Conservation (phyloP, 2,113 vertebrate species). For the Caranx melampygus region DNA sequence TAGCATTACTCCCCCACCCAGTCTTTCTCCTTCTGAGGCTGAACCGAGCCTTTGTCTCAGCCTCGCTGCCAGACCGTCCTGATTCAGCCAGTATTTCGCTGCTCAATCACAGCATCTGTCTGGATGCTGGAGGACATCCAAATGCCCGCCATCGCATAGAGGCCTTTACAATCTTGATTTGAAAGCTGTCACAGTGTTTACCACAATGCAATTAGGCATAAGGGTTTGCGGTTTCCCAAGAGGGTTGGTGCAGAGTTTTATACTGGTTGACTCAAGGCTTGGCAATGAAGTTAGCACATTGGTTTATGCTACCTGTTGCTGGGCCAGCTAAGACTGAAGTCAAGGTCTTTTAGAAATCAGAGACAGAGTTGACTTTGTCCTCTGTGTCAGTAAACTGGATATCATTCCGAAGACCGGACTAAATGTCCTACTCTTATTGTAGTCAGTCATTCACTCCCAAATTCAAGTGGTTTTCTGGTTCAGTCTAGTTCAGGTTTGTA, state of each 20-base stretch:
- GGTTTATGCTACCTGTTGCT: not conserved
- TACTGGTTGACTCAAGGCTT: not conserved
- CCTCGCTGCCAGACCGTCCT: slow-evolving; percentile 33
- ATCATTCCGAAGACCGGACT: not conserved
- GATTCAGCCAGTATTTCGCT: slow-evolving; percentile 51
- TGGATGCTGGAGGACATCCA: slow-evolving; percentile 65
- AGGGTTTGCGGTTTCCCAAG: slow-evolving; percentile 16
- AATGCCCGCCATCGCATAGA: slow-evolving; percentile 30
- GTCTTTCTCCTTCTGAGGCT: slow-evolving; percentile 50
- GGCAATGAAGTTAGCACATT: not conserved
- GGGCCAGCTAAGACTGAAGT: not conserved
- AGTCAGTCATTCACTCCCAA: not conserved
- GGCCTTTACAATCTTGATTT: slow-evolving; percentile 35
- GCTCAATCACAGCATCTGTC: slow-evolving; percentile 77
- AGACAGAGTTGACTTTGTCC: not conserved
- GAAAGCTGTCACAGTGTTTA: slow-evolving; percentile 39
- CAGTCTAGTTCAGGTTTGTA: not conserved
- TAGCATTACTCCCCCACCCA: slow-evolving; percentile 67
- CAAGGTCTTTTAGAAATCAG: slow-evolving; percentile 3
- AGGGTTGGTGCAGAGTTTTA: slow-evolving; percentile 3
- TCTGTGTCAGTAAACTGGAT: not conserved
- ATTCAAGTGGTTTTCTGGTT: not conserved
- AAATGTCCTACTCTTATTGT: not conserved
- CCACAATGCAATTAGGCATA: slow-evolving; percentile 35
- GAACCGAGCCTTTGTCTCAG: slow-evolving; percentile 81